Evolutionary conservation across 1,140 invertebrate genomes (phyloP).

Genomic region (Mercenaria mercenaria): DNA sequence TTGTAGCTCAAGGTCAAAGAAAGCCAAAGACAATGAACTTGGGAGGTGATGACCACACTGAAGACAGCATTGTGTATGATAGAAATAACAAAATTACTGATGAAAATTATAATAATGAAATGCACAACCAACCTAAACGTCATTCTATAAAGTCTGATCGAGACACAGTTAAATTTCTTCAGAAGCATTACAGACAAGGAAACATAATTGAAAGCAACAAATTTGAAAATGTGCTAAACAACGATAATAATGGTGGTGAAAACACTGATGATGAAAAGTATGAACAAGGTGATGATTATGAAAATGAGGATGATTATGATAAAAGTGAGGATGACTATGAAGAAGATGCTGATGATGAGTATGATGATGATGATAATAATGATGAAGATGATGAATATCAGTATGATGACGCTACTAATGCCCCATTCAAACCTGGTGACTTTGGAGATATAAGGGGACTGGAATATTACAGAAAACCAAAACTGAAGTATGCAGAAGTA

Average conservation of each 20-base stretch:
- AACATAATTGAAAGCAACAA: background rate
- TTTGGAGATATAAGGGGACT: constrained; percentile 38
- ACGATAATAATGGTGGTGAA: background rate
- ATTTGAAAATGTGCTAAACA: background rate
- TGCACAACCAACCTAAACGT: background rate
- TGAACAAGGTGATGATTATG: background rate
- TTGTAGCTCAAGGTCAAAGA: constrained; percentile 41
- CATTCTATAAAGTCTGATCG: background rate
- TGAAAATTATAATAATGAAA: background rate
- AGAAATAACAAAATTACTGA: background rate
- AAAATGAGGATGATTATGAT: background rate
- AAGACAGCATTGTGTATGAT: constrained; percentile 24
- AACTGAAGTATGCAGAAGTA: constrained; percentile 35
- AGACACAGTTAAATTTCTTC: background rate
- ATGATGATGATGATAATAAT: constrained; percentile 63
- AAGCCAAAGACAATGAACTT: constrained; percentile 31
- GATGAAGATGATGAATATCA: constrained; percentile 67
- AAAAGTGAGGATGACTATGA: background rate
- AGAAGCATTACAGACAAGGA: background rate
- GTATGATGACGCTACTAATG: constrained; percentile 42
- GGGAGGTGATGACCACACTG: background rate
- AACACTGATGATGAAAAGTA: background rate
- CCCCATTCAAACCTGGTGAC: constrained; percentile 11
- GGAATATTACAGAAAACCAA: constrained; percentile 31
- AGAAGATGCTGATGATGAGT: constrained; percentile 19